These are phyloP conservation scores for Clarias batrachus DNA, from an alignment of 2,113 vertebrate species.

Conservation along the genomic window DNA sequence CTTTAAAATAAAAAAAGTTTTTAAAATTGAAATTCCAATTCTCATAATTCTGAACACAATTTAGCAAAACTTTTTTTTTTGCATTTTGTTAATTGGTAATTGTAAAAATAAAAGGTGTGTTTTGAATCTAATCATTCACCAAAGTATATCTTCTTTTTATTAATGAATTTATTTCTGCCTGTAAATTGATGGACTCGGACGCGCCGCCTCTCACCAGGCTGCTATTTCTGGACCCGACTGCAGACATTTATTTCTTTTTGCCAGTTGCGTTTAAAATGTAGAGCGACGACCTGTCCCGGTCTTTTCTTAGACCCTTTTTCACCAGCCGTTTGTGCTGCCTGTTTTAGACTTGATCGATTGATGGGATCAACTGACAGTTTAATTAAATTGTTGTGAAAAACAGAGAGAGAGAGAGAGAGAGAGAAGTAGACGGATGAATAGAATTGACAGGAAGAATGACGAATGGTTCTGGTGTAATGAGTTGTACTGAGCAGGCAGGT, in stretches of 20 bases:
- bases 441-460: conserved; percentile 28
- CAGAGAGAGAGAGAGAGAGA: background rate
- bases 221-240: background rate
- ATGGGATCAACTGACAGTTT: conserved; percentile 44
- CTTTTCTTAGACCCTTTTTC: conserved; percentile 30
- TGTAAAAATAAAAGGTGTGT: too few species aligned
- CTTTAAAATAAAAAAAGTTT: too few species aligned
- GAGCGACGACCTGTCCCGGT: conserved; percentile 14
- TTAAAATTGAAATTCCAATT: too few species aligned
- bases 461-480: conserved; percentile 3
- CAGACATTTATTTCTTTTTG: background rate
- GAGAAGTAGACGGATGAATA: background rate
- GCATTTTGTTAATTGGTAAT: background rate
- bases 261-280: background rate
- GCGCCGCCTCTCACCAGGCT: background rate
- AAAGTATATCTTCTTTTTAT: too few species aligned
- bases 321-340: background rate
- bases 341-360: conserved; percentile 24
- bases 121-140: too few species aligned
- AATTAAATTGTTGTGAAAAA: conserved; percentile 17
- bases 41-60: background rate
- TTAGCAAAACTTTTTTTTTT: background rate
- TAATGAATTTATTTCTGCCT: too few species aligned
- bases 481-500: background rate
- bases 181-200: background rate